Percentiles rank a stretch among this genome's conserved stretches.
Evolutionary conservation across 2,797 vertebrate species (phyloP).

Genomic region (Pseudochromis fuscus): DNA sequence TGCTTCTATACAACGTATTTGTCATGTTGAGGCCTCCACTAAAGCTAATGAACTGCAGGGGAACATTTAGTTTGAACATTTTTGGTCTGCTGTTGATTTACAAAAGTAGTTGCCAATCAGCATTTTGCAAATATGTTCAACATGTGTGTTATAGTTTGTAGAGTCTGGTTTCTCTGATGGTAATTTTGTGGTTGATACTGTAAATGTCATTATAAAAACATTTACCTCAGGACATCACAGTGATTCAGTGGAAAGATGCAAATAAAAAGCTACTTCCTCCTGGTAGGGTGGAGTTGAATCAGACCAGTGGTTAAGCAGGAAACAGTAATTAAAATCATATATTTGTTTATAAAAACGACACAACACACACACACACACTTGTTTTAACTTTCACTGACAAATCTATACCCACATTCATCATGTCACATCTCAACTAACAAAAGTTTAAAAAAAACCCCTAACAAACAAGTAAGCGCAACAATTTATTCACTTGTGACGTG

Average conservation of each 20-base stretch:
- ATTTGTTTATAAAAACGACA: conserved; percentile 4
- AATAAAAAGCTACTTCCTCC: conserved; percentile 21
- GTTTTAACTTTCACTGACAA: neutral
- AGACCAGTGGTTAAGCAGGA: neutral
- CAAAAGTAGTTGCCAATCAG: neutral
- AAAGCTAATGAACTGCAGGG: neutral
- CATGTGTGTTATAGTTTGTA: too few relatives aligned
- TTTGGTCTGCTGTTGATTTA: neutral
- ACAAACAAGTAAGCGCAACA: neutral
- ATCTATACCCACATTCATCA: neutral
- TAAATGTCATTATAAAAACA: neutral
- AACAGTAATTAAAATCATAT: conserved; percentile 15
- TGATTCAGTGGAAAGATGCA: conserved; percentile 6
- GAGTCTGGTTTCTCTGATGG: too few relatives aligned
- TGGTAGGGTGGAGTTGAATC: conserved; percentile 9
- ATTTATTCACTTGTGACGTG: neutral
- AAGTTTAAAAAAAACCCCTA: neutral
- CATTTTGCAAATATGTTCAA: too few relatives aligned
- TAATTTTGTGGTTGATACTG: neutral
- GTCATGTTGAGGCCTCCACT: neutral
- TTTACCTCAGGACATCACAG: neutral
- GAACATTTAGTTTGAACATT: neutral
- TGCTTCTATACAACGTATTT: too few relatives aligned
- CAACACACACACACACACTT: neutral
- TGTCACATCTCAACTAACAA: neutral